These are phyloP conservation scores for Siderastrea radians DNA, from an alignment of 92 coral and sea anemone genomes.

Conservation along the genomic window DNA sequence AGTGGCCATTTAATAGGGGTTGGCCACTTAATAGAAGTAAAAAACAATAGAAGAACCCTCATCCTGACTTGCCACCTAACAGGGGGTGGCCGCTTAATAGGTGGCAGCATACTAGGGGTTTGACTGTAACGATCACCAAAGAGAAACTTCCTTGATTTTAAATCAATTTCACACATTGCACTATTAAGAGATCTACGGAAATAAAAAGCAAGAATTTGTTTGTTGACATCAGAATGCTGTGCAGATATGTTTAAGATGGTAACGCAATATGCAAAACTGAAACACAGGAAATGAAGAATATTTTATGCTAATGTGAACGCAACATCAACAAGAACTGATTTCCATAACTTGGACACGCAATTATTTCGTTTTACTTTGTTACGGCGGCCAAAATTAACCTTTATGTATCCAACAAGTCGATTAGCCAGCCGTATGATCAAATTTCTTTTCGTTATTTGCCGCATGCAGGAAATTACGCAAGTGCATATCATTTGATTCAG, in stretches of 20 bases:
- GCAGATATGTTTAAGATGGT: background rate
- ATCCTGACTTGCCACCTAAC: no score
- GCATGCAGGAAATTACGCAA: conserved; percentile 37
- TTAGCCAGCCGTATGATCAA: conserved; percentile 7
- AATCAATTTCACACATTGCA: background rate
- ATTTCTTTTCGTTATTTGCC: background rate
- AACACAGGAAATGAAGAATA: background rate
- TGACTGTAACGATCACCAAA: background rate
- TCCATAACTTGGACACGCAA: background rate
- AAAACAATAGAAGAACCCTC: no score
- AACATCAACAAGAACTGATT: background rate
- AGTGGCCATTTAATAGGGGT: no score
- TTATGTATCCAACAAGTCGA: background rate
- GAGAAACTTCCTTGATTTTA: background rate
- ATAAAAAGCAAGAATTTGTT: background rate
- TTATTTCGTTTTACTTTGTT: background rate
- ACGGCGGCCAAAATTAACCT: background rate
- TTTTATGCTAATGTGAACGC: conserved; percentile 13
- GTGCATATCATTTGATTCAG: background rate
- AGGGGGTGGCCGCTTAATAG: no score
- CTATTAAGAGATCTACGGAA: background rate
- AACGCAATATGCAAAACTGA: conserved; percentile 23
- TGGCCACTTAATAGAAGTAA: no score
- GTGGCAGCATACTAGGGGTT: no score
- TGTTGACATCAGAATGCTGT: background rate